phyloP scores from a whole-genome alignment of 2,888 invertebrate species.

The Trachelus iudaicus region DNA sequence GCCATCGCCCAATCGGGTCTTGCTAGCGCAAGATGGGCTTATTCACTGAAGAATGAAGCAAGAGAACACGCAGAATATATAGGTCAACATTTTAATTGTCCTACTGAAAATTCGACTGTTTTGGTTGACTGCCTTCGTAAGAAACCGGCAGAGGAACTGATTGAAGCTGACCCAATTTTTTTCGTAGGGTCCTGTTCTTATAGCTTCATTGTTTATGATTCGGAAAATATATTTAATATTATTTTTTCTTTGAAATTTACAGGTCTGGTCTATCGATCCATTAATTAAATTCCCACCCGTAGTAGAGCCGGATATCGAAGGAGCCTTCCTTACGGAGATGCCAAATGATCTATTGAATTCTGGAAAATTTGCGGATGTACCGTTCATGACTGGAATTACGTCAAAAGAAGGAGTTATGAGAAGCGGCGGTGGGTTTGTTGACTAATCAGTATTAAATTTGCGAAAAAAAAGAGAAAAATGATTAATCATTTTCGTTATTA shows the following conservation, averaged over 20 bases:
- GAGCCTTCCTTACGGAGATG: conserved; percentile 13
- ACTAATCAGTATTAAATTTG: neutral
- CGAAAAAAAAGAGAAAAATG: neutral
- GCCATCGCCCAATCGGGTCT: conserved; percentile 24
- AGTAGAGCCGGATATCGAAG: conserved; percentile 15
- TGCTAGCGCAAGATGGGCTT: conserved; percentile 18
- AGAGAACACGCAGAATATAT: conserved; percentile 11
- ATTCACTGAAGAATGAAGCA: conserved; percentile 14
- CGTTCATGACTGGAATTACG: conserved; percentile 15
- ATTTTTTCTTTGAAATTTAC: neutral
- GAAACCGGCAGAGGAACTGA: conserved; percentile 9
- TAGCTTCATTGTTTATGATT: neutral
- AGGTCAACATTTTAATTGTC: conserved; percentile 9
- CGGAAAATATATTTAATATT: neutral
- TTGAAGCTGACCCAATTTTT: conserved; percentile 13
- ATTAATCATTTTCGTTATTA: neutral
- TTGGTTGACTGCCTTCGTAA: conserved; percentile 17
- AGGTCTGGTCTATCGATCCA: conserved; percentile 18
- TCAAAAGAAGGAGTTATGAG: conserved; percentile 13
- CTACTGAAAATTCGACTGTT: conserved; percentile 9
- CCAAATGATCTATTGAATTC: conserved; percentile 5
- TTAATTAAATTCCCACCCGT: conserved; percentile 9
- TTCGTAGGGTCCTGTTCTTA: neutral
- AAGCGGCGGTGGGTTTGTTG: neutral
- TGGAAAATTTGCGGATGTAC: conserved; percentile 18